Percentiles rank a stretch among this genome's conserved stretches.
Evolutionary conservation across 2,797 vertebrate genomes (phyloP).

Genomic region (Nothura maculosa): DNA sequence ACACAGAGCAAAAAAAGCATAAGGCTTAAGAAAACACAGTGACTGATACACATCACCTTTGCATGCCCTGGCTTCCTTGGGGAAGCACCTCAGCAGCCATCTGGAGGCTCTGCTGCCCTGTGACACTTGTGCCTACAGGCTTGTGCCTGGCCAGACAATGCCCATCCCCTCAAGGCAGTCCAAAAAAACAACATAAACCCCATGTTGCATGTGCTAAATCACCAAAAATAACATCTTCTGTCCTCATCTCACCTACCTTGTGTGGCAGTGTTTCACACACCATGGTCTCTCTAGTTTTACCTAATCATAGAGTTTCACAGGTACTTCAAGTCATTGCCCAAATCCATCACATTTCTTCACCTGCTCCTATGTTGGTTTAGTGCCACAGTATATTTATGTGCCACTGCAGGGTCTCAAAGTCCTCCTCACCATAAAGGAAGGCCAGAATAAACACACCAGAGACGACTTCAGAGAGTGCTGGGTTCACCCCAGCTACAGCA

Average conservation of each 20-base stretch:
- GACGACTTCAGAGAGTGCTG: background rate
- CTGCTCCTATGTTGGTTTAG: no score
- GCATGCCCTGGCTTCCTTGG: rapidly evolving
- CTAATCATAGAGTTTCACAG: background rate
- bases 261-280: no score
- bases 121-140: rapidly evolving
- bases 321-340: background rate
- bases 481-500: background rate
- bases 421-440: background rate
- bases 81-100: rapidly evolving
- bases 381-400: background rate
- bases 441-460: background rate
- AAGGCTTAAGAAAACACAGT: rapidly evolving
- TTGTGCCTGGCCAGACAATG: rapidly evolving
- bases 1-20: background rate
- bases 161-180: background rate
- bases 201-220: no score
- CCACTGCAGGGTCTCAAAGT: background rate
- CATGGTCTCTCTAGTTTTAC: background rate
- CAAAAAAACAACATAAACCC: background rate
- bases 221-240: background rate
- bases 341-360: background rate
- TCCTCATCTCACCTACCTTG: background rate
- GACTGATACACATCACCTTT: rapidly evolving
- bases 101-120: no score